Base-by-base conservation (phyloP, 2,113 vertebrate genomes). In the Siniperca knerii region DNA sequence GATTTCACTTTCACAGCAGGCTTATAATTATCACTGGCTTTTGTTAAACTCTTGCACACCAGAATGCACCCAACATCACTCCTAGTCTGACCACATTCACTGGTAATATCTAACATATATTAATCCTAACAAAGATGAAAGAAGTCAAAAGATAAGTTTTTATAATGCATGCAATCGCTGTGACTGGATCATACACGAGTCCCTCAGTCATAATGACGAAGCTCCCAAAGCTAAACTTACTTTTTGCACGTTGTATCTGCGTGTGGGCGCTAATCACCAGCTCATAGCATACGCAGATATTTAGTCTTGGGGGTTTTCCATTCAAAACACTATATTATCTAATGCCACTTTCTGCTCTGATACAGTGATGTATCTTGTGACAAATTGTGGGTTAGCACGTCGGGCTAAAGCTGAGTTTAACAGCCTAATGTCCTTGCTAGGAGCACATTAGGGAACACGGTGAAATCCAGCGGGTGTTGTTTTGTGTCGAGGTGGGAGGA, bases 401-500 rank as follows among this genome's bases (percentile, higher is more conserved):
- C 1, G 11, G 42, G 23, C 6, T 6, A 2, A 50, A 16, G 1
- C 5, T 8, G 6, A 0, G 35, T 4, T 23, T 35, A 8, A 33
- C 33, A 0, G 33, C 21, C 11, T 3, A 7, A 20, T 77, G 52
- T 65, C 13, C 9, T 11, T 6, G 2, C 3, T 16, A 11, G 5
- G 12, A 16, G 23, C 40, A 8, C 29, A 18, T 79, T 52, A 66
- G 37, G 70, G 77, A 77, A 78, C 50, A 40, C 11, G 2, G 8
- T 4, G 61, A 6, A 4, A 0, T 9, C 37, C 65, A 60, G 55
- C 65, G 40, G 42, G 77, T n/a, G 61, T 81, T 87, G 85, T 82
- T 90, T 79, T 81, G 78, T 46, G 48, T 50, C 0, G 64, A 58
- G 50, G 87, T 76, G 80, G 92, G 90, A 48, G 90, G 83, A 52